A percentile compares a stretch with the other conserved stretches of the same genome.
Conservation (phyloP, 2,113 vertebrate species). For the Atlantisia rogersi region DNA sequence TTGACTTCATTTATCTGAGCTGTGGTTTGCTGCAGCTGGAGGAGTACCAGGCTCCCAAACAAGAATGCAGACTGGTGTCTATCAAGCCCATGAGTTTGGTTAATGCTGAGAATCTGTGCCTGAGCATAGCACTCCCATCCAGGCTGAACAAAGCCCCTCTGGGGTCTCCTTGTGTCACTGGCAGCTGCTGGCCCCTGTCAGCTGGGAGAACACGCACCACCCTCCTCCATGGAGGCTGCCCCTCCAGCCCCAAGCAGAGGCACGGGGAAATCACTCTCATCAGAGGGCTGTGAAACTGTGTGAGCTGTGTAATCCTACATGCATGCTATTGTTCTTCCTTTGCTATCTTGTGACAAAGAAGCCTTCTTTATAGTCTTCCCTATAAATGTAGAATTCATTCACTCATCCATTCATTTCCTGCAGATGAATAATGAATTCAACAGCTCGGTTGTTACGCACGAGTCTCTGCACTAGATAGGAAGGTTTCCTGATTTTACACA, state of each 20-base stretch:
- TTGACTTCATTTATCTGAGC: neutral
- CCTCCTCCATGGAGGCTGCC: neutral
- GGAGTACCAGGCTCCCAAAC: neutral
- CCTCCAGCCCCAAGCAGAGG: neutral
- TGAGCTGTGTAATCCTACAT: neutral
- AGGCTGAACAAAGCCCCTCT: neutral
- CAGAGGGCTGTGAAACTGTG: neutral
- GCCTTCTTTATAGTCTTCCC: neutral
- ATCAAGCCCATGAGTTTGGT: fast-evolving
- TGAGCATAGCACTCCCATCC: neutral
- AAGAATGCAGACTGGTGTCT: neutral
- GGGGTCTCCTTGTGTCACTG: neutral
- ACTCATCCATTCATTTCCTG: neutral
- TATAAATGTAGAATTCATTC: neutral
- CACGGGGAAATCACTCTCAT: neutral
- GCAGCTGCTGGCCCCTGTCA: neutral
- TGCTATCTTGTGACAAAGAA: neutral
- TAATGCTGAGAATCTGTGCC: neutral
- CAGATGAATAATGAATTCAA: neutral
- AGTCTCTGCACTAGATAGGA: neutral
- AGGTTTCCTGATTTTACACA: neutral
- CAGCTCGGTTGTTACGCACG: neutral
- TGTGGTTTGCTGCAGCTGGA: neutral
- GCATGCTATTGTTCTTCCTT: neutral
- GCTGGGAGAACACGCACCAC: fast-evolving